These are phyloP conservation scores for Lasioglossum villosulum DNA, from an alignment of 2,888 invertebrate species.

Conservation along the genomic window DNA sequence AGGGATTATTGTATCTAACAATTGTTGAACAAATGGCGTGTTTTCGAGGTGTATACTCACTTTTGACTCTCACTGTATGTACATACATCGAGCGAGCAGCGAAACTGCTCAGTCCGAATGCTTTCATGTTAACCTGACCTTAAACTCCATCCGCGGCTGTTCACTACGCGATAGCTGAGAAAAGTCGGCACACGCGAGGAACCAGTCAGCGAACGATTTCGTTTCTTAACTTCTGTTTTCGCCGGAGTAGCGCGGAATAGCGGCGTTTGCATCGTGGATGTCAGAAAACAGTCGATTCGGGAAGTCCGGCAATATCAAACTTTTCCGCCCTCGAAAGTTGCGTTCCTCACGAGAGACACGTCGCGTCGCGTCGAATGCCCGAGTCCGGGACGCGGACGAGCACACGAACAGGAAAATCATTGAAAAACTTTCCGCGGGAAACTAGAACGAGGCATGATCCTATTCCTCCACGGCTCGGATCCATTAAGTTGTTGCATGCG, in stretches of 20 bases:
- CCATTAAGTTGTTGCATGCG: too few relatives aligned
- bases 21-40: too few relatives aligned
- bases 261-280: not conserved
- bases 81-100: not conserved
- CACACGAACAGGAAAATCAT: slow-evolving; percentile 29
- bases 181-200: slow-evolving; percentile 36
- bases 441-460: slow-evolving; percentile 26
- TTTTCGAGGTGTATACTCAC: too few relatives aligned
- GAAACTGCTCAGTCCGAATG: not conserved
- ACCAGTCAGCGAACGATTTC: not conserved
- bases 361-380: not conserved
- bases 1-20: too few relatives aligned
- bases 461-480: not conserved
- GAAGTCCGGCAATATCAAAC: slow-evolving; percentile 52
- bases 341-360: slow-evolving; percentile 4
- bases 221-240: slow-evolving; percentile 6
- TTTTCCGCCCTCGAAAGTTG: slow-evolving; percentile 28
- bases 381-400: not conserved
- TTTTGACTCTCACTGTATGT: too few relatives aligned
- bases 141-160: slow-evolving; percentile 32
- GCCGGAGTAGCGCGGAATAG: not conserved
- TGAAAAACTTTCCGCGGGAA: slow-evolving; percentile 35
- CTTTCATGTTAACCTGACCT: slow-evolving; percentile 53
- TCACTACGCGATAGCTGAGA: slow-evolving; percentile 8
- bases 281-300: slow-evolving; percentile 11